Base-by-base conservation (phyloP, 2,797 vertebrate genomes). In the Orestias chungarensis region DNA sequence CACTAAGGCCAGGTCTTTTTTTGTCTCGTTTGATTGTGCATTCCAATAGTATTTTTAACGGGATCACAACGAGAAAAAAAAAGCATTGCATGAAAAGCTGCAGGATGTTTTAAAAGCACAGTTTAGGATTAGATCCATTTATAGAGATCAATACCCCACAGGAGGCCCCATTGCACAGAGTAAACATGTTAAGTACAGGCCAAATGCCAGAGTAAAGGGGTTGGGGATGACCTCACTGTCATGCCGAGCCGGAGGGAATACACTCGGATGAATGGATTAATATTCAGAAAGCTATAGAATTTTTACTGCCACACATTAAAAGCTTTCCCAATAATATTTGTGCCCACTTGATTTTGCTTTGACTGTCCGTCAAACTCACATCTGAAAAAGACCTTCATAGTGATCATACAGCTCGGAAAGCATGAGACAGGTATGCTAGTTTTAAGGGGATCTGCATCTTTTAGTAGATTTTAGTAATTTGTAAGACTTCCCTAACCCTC, bases 91-190 rank as follows among this genome's bases (percentile, higher is more conserved):
- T 82, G 90, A 82, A 61, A 44, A 77, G 71, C 71, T 77, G 78
- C 79, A 76, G 64, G 64, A 83, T 83, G 82, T 57, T 72, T 75
- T 81, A 69, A 90, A 79, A 82, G 79, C 71, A 70, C 72, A 83
- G 86, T 88, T 86, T 74, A 35, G 90, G 86, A 82, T 2, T 70
- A 74, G 73, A 86, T 86, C 88, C 84, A 91, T 84, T 71, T 81
- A 86, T 70, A 86, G 73, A 27, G 83, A 90, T 93, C 87, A 54
- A 92, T 93, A 70, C 82, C 77, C 79, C 78, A 47, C 82, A 70
- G 85, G 90, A 77, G 80, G 81, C 70, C 75, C 66, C 81, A 89
- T 88, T 82, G 73, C 35, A 42, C 74, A 77, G 72, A 47, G 49
- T 87, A 85, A 91, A 92, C 69, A 70, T 42, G 78, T 87, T 90